Evolutionary conservation across 53 echinoderm and acorn worm genomes (phyloP).

Genomic region (Holothuria scabra): DNA sequence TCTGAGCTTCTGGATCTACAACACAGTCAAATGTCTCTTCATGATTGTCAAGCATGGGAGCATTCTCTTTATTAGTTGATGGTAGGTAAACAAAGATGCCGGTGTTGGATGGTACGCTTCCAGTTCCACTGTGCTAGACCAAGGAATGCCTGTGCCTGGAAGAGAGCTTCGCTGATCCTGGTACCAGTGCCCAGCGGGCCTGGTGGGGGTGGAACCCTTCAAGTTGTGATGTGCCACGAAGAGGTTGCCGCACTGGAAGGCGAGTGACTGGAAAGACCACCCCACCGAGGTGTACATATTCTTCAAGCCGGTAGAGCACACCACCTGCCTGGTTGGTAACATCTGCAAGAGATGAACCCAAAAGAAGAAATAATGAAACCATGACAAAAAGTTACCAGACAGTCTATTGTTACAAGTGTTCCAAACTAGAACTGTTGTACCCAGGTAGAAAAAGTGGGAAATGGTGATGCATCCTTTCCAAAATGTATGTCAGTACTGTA

Average conservation of each 20-base stretch:
- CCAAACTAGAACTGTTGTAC: not conserved
- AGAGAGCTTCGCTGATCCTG: conserved; percentile 47
- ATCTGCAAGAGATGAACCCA: not conserved
- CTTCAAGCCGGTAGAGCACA: conserved; percentile 43
- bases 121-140: conserved; percentile 39
- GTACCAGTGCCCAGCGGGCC: conserved; percentile 52
- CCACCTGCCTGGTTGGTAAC: conserved; percentile 21
- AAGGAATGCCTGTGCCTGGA: conserved; percentile 27
- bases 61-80: not conserved
- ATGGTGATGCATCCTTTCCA: not conserved
- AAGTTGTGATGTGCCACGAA: conserved; percentile 47
- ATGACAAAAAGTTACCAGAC: not conserved
- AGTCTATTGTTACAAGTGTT: not conserved
- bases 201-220: conserved; percentile 56
- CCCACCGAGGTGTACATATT: conserved; percentile 24
- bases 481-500: not conserved
- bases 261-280: conserved; percentile 25
- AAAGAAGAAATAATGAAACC: not conserved
- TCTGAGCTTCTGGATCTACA: conserved; percentile 21
- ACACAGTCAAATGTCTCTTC: not conserved
- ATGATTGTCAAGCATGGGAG: not conserved
- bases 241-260: conserved; percentile 35
- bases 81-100: conserved; percentile 28
- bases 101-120: conserved; percentile 3
- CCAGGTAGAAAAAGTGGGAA: not conserved